A percentile compares a stretch with the other conserved stretches of the same genome.
These are phyloP conservation scores for Eutolmus rufibarbis DNA, from an alignment of 2,888 invertebrate species.

Conservation along the genomic window DNA sequence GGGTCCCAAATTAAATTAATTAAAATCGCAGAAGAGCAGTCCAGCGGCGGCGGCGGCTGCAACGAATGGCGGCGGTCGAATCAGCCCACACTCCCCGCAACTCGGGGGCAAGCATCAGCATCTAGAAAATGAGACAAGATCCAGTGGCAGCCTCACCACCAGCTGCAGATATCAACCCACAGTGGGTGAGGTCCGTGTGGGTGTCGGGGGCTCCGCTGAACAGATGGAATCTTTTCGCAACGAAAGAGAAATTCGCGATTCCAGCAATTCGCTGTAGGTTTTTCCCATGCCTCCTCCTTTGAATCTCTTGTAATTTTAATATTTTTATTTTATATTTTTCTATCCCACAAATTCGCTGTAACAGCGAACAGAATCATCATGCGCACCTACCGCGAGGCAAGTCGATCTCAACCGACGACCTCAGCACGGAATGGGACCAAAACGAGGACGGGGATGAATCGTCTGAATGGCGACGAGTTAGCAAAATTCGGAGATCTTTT, in stretches of 20 bases:
- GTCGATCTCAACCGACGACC: constrained; percentile 66
- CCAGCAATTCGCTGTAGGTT: constrained; percentile 36
- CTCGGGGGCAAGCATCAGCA: constrained; percentile 45
- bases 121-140: constrained; percentile 51
- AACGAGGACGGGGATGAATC: constrained; percentile 65
- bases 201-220: constrained; percentile 19
- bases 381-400: constrained; percentile 56
- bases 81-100: constrained; percentile 48
- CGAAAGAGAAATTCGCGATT: constrained; percentile 38
- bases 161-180: constrained; percentile 31
- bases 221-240: constrained; percentile 10
- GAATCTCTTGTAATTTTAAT: background rate
- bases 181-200: constrained; percentile 28
- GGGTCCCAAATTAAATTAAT: constrained; percentile 5
- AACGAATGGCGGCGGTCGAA: constrained; percentile 22
- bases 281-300: background rate
- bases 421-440: constrained; percentile 58
- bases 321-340: background rate
- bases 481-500: constrained; percentile 71
- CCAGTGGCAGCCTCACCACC: constrained; percentile 34
- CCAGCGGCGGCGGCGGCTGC: constrained; percentile 10
- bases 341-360: background rate
- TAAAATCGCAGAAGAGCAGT: constrained; percentile 39
- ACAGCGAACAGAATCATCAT: background rate
- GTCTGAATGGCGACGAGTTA: constrained; percentile 72